phyloP scores from a whole-genome alignment of 2,113 vertebrate species.

The Petroica traversi region DNA sequence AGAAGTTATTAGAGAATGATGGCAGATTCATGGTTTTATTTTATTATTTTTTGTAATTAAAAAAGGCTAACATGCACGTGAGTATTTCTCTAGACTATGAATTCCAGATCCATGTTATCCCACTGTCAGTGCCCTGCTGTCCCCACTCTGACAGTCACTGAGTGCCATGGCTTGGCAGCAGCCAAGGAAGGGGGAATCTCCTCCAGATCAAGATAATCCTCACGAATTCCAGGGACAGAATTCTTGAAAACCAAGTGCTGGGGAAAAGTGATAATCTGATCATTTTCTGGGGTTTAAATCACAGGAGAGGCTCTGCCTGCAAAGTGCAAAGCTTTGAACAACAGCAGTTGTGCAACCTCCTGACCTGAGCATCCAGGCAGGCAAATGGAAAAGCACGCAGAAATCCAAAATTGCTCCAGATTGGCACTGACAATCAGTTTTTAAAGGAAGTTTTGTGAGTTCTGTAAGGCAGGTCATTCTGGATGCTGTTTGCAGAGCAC shows the following conservation, averaged over 20 bases:
- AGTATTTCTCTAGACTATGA: too few relatives aligned
- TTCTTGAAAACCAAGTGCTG: neutral
- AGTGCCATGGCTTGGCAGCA: constrained; percentile 29
- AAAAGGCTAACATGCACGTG: too few relatives aligned
- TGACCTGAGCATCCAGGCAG: neutral
- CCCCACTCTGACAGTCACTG: neutral
- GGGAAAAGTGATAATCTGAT: neutral
- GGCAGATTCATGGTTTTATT: neutral
- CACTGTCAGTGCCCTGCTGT: neutral
- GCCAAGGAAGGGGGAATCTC: neutral
- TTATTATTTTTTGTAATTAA: neutral
- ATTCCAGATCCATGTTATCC: too few relatives aligned
- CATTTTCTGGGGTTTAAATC: neutral
- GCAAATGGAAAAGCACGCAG: neutral
- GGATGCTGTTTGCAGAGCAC: too few relatives aligned
- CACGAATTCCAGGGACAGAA: neutral
- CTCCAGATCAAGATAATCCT: neutral
- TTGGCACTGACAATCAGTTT: neutral
- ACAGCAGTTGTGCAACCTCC: neutral
- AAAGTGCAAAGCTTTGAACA: neutral
- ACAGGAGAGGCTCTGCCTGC: neutral
- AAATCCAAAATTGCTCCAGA: neutral
- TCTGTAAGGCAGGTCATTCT: neutral
- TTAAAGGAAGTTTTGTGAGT: neutral
- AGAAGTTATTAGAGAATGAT: neutral